Evolutionary conservation across 2,797 vertebrate genomes (phyloP), one percentile per base, ranked within the genome.

Genomic region (Neomorphus geoffroyi): DNA sequence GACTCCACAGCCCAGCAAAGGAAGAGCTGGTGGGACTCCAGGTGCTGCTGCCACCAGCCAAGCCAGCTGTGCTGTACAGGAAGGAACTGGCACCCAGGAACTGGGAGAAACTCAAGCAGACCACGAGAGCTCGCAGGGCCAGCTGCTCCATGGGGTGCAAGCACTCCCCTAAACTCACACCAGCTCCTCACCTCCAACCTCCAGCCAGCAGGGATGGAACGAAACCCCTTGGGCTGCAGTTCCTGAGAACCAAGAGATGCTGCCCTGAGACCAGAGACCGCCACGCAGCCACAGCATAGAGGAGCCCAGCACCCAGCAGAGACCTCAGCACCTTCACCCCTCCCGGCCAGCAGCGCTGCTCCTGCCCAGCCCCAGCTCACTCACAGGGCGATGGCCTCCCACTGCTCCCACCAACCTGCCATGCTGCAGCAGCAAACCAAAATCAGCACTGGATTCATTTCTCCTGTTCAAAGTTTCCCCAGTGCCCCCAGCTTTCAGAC

Each of bases 401-500:
- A 41, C 41, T 41, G 11, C 41, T 41, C 41, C 41, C 41, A 41
- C 41, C 41, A 41, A 41, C 41, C 41, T n/a, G n/a, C n/a, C n/a
- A n/a, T 41, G 41, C 41, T 57, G 23, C 0, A 43, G 77, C 61
- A 80, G 32, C 3, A 32, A 57, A 5, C 57, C 48, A 70, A 39
- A 90, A 67, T 83, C 28, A 86, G 45, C 30, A 7, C 35, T 48
- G 27, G 62, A 22, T 60, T 87, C 1, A 48, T 51, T 92, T 50
- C 57, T 84, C 64, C 32, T 23, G 4, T n/a, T 73, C 11, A 2
- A 58, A 58, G 37, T 54, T 89, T 32, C 70, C 69, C 46, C 1
- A 1, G 32, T 88, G 90, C 9, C 86, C 90, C 90, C 82, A 94
- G 82, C 92, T 86, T 94, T 94, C 96, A 96, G 80, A 58, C 51